Evolutionary conservation across 2,113 vertebrate genomes (phyloP).

Genomic region (Corythaixoides concolor): DNA sequence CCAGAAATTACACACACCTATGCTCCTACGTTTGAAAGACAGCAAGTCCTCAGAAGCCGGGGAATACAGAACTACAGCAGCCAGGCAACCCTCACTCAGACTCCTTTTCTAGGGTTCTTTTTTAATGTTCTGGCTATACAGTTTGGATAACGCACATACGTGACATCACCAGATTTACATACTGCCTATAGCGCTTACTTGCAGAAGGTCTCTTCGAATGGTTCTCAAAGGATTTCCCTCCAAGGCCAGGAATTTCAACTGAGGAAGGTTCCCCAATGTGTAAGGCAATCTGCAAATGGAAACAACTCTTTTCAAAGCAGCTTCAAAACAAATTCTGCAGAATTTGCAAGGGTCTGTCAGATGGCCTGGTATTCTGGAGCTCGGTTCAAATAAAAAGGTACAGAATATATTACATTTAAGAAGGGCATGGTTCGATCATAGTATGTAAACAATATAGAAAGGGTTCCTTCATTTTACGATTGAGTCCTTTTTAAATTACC

Average conservation of each 20-base stretch:
- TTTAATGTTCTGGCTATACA: not conserved
- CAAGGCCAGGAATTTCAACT: constrained; percentile 86
- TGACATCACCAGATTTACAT: not conserved
- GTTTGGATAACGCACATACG: not conserved
- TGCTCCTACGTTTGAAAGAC: not conserved
- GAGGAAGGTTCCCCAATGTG: constrained; percentile 84
- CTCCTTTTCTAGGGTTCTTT: no score
- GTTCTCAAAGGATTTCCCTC: constrained; percentile 93
- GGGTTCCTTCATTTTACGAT: not conserved
- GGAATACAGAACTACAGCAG: not conserved
- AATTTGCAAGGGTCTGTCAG: not conserved
- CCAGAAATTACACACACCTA: not conserved
- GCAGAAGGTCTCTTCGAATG: constrained; percentile 90
- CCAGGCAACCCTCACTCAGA: not conserved
- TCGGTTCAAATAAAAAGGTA: not conserved
- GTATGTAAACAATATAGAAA: not conserved
- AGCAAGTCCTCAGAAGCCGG: not conserved
- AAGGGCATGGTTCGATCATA: not conserved
- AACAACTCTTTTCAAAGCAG: not conserved
- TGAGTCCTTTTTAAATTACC: not conserved
- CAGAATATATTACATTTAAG: not conserved
- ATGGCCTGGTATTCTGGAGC: not conserved
- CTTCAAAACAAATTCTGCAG: not conserved
- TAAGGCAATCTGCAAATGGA: constrained; percentile 83
- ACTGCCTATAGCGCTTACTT: constrained; percentile 72